phyloP scores from a whole-genome alignment of 1,140 invertebrate species.

The Drosophila quadrilineata region DNA sequence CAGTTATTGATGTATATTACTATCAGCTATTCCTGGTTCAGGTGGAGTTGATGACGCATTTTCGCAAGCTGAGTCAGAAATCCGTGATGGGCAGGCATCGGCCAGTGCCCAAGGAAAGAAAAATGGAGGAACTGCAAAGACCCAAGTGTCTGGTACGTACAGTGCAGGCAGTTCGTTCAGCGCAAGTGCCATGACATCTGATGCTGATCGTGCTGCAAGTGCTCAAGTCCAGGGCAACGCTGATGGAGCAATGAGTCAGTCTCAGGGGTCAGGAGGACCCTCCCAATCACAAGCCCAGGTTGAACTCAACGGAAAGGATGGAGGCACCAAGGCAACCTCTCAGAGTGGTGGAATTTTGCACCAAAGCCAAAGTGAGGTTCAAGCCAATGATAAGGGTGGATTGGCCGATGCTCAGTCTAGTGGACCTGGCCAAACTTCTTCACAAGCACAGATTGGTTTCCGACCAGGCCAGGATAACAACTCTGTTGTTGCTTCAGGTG shows the following conservation, averaged over 20 bases:
- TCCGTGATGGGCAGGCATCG: slow-evolving; percentile 87
- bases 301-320: slow-evolving; percentile 87
- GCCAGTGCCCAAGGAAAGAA: slow-evolving; percentile 89
- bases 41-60: slow-evolving; percentile 84
- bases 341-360: slow-evolving; percentile 89
- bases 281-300: slow-evolving; percentile 90
- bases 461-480: slow-evolving; percentile 85
- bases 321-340: slow-evolving; percentile 87
- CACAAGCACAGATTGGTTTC: slow-evolving; percentile 93
- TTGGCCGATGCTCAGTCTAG: slow-evolving; percentile 92
- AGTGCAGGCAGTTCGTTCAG: slow-evolving; percentile 89
- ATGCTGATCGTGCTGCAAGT: slow-evolving; percentile 87
- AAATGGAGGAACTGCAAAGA: slow-evolving; percentile 87
- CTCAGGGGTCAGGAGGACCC: slow-evolving; percentile 87
- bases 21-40: slow-evolving; percentile 65
- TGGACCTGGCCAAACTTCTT: slow-evolving; percentile 90
- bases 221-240: slow-evolving; percentile 87
- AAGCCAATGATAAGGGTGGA: slow-evolving; percentile 88
- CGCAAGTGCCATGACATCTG: slow-evolving; percentile 90
- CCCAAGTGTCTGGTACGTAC: slow-evolving; percentile 90
- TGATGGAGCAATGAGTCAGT: slow-evolving; percentile 87
- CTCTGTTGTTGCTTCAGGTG: slow-evolving; percentile 83
- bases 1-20: not conserved
- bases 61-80: slow-evolving; percentile 87
- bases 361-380: slow-evolving; percentile 83